A percentile compares a stretch with the other conserved stretches of the same genome.
Evolutionary conservation across 2,888 invertebrate genomes (phyloP).

Genomic region (Phortica okadai): DNA sequence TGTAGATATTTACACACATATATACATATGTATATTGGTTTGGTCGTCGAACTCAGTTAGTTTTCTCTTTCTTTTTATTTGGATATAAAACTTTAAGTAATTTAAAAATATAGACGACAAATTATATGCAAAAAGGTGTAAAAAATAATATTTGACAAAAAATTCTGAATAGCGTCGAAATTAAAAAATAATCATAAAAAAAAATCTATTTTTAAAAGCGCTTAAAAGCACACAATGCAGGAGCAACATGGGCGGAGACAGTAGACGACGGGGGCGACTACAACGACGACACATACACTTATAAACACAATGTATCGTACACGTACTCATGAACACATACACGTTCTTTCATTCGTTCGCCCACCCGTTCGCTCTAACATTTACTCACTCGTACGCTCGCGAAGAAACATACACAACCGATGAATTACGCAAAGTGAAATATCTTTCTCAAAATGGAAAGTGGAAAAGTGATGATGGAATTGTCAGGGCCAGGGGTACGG

Average conservation of each 20-base stretch:
- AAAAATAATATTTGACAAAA: slow-evolving; percentile 6
- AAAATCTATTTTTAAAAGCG: slow-evolving; percentile 72
- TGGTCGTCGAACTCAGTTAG: too few relatives aligned
- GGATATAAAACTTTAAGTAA: not conserved
- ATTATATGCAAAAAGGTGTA: not conserved
- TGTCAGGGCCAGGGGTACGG: slow-evolving; percentile 21
- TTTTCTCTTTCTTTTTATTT: not conserved
- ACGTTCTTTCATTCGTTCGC: slow-evolving; percentile 28
- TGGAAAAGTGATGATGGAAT: slow-evolving; percentile 59
- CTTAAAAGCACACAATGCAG: slow-evolving; percentile 56
- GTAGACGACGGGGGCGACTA: slow-evolving; percentile 58
- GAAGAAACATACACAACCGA: slow-evolving; percentile 50
- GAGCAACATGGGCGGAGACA: slow-evolving; percentile 43
- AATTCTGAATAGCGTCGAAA: slow-evolving; percentile 16
- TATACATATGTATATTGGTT: too few relatives aligned
- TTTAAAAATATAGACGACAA: not conserved
- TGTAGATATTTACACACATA: too few relatives aligned
- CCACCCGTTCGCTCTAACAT: not conserved
- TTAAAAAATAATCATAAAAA: slow-evolving; percentile 60
- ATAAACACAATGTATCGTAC: slow-evolving; percentile 48
- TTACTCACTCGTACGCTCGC: slow-evolving; percentile 36
- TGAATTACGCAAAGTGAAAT: slow-evolving; percentile 74
- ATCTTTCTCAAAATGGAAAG: slow-evolving; percentile 70
- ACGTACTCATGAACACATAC: slow-evolving; percentile 41
- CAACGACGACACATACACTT: slow-evolving; percentile 47